Conservation (phyloP, 2,113 vertebrate species). For the Thermophis baileyi region DNA sequence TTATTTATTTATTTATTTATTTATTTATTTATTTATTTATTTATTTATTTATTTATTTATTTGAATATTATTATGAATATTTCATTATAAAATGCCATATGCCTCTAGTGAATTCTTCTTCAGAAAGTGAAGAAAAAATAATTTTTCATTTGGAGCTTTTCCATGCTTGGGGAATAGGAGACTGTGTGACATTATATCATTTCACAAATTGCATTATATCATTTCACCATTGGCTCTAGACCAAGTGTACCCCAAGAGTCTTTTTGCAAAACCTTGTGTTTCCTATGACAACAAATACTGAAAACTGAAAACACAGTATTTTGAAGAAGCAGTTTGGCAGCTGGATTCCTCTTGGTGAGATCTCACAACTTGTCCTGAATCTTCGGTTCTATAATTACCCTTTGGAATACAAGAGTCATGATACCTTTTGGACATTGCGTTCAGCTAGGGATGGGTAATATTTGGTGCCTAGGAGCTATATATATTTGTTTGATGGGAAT, state of each 20-base stretch:
- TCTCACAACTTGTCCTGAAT: background rate
- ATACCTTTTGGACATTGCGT: background rate
- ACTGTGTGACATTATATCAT: background rate
- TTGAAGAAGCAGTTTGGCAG: background rate
- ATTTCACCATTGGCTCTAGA: background rate
- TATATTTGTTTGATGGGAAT: background rate
- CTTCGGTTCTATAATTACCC: background rate
- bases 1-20: no score
- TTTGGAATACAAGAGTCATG: background rate
- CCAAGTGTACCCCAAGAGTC: background rate
- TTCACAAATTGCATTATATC: background rate
- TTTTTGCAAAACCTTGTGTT: background rate
- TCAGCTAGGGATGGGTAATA: background rate
- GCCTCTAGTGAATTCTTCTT: background rate
- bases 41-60: no score
- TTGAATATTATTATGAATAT: no score
- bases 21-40: no score
- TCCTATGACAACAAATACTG: background rate
- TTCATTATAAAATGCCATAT: background rate
- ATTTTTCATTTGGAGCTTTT: background rate
- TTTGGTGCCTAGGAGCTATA: background rate
- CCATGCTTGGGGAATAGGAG: background rate
- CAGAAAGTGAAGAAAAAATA: background rate
- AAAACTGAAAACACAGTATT: background rate
- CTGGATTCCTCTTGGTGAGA: background rate